These are phyloP conservation scores for Ips typographus DNA, from an alignment of 1,140 invertebrate species.

Conservation along the genomic window DNA sequence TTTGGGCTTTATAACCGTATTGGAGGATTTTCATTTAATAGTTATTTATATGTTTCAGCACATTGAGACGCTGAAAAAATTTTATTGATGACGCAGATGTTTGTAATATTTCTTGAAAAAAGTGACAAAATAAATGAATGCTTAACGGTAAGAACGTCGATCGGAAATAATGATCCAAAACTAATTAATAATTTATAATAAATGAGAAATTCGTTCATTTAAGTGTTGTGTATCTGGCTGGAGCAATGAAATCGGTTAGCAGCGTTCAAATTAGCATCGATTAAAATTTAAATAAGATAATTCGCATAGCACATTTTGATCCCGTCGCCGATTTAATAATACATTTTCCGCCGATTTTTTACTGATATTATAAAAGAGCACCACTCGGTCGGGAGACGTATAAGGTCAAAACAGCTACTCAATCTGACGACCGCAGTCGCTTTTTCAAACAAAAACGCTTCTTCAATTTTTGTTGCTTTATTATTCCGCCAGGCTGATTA, in stretches of 20 bases:
- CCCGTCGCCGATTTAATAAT: slow-evolving; percentile 15
- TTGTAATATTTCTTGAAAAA: not conserved
- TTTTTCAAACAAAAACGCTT: slow-evolving; percentile 21
- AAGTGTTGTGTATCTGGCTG: slow-evolving; percentile 3
- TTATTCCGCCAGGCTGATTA: slow-evolving; percentile 18
- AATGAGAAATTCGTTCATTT: not conserved
- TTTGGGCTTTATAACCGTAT: slow-evolving; percentile 3
- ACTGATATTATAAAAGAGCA: slow-evolving; percentile 1
- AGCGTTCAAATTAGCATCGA: slow-evolving; percentile 24
- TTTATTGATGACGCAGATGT: not conserved
- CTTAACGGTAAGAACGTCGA: not conserved
- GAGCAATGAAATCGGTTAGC: not conserved
- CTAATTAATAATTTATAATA: not conserved
- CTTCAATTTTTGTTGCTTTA: slow-evolving; percentile 24
- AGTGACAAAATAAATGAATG: not conserved
- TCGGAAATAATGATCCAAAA: not conserved
- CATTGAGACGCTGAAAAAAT: slow-evolving; percentile 12
- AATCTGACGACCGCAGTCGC: slow-evolving; percentile 3
- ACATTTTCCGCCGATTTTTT: slow-evolving; percentile 7
- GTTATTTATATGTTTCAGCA: slow-evolving; percentile 30
- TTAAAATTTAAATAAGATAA: slow-evolving; percentile 29
- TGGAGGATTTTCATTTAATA: slow-evolving; percentile 30
- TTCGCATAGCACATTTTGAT: slow-evolving; percentile 12
- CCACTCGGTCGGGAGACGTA: slow-evolving; percentile 6
- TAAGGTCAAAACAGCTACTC: slow-evolving; percentile 22